These are phyloP conservation scores for Pimephales promelas DNA, from an alignment of 2,113 vertebrate species.

Conservation along the genomic window DNA sequence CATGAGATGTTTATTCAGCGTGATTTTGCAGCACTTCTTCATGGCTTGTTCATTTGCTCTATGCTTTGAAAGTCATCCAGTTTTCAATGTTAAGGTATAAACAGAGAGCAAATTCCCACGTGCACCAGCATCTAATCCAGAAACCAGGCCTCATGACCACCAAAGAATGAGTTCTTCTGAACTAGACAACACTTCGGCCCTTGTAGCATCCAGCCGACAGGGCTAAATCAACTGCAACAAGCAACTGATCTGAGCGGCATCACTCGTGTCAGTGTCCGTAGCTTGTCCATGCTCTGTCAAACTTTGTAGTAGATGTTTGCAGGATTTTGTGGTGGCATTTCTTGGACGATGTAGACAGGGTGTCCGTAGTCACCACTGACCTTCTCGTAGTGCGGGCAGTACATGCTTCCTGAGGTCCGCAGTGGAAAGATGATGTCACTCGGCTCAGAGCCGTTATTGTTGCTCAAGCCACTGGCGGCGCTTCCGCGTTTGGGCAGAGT, in stretches of 20 bases:
- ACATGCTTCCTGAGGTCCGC: constrained; percentile 89
- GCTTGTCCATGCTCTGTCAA: constrained; percentile 68
- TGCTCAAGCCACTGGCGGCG: constrained; percentile 73
- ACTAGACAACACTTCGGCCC: not conserved
- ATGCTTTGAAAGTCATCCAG: not conserved
- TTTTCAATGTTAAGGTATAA: not conserved
- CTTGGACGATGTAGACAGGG: constrained; percentile 97
- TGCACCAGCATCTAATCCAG: constrained; percentile 14
- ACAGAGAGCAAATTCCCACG: not conserved
- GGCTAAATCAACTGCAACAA: not conserved
- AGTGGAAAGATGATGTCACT: constrained; percentile 94
- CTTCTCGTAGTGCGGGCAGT: constrained; percentile 95
- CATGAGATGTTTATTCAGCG: not conserved
- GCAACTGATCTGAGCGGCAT: not conserved
- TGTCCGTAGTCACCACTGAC: constrained; percentile 95
- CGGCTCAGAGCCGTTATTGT: constrained; percentile 92
- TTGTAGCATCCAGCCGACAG: not conserved
- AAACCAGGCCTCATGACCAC: not conserved
- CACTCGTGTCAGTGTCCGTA: not conserved
- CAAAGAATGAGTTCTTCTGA: constrained; percentile 11
- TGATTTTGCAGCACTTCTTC: constrained; percentile 4
- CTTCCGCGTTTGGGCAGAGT: constrained; percentile 88
- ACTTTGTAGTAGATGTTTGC: constrained; percentile 99
- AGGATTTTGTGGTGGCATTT: constrained; percentile 93
- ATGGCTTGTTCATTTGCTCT: not conserved